Percentiles rank a stretch among this genome's conserved stretches.
Evolutionary conservation across 1,140 invertebrate genomes (phyloP).

Genomic region (Adoxophyes honmai): DNA sequence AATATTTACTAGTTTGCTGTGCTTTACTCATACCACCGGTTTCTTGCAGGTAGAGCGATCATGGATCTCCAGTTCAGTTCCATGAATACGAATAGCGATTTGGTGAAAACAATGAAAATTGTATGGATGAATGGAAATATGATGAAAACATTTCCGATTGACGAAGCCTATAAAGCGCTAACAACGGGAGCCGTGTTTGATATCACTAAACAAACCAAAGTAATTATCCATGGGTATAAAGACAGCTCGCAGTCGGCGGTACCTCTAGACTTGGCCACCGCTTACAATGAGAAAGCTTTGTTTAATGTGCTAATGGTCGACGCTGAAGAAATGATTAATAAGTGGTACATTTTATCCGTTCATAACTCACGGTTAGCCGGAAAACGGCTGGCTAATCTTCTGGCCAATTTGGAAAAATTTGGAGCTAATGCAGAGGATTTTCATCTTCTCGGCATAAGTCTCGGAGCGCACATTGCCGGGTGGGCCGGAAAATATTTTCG

Average conservation of each 20-base stretch:
- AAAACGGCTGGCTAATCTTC: conserved; percentile 66
- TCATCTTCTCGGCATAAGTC: conserved; percentile 80
- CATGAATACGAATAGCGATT: conserved; percentile 45
- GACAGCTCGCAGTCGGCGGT: conserved; percentile 59
- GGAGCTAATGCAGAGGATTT: conserved; percentile 70
- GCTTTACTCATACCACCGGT: not conserved
- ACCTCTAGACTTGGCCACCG: conserved; percentile 51
- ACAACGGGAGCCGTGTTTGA: conserved; percentile 51
- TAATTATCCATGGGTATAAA: conserved; percentile 66
- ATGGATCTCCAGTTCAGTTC: conserved; percentile 53
- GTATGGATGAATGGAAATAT: conserved; percentile 40
- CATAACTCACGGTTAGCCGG: conserved; percentile 69
- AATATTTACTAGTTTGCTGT: not conserved
- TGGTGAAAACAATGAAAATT: conserved; percentile 65
- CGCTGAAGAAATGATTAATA: conserved; percentile 60
- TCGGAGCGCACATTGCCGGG: conserved; percentile 80
- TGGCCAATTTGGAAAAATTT: conserved; percentile 73
- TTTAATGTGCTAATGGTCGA: conserved; percentile 66
- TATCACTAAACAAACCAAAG: conserved; percentile 66
- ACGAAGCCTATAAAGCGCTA: conserved; percentile 48
- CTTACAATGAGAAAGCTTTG: conserved; percentile 61
- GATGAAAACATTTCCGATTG: conserved; percentile 45
- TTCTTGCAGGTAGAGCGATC: conserved; percentile 57
- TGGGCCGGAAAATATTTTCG: conserved; percentile 78
- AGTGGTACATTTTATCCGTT: conserved; percentile 58